phyloP scores from a whole-genome alignment of 1,140 invertebrate genomes.

The Elysia chlorotica region DNA sequence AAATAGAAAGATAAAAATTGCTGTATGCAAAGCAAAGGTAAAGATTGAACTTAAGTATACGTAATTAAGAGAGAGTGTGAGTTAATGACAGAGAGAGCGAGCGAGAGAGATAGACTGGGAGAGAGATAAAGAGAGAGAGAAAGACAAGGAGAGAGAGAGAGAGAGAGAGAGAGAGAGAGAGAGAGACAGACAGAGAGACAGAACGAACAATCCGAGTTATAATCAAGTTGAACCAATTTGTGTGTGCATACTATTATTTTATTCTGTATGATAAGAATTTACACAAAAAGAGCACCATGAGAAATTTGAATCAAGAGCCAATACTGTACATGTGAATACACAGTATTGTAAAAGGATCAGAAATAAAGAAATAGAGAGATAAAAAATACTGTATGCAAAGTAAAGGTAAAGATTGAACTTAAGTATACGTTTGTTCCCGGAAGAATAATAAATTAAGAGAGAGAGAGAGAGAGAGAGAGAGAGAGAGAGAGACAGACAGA shows the following conservation, averaged over 20 bases:
- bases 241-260: no score
- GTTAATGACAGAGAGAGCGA: background rate
- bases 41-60: background rate
- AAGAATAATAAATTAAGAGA: background rate
- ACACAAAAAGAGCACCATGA: background rate
- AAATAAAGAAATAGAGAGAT: background rate
- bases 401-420: background rate
- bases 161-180: slow-evolving; percentile 12
- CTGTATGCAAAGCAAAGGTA: background rate
- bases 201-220: no score
- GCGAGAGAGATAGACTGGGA: background rate
- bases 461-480: background rate
- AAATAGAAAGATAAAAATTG: background rate
- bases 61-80: background rate
- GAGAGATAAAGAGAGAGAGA: slow-evolving; percentile 2
- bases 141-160: slow-evolving; percentile 5
- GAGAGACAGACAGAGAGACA: slow-evolving; percentile 2
- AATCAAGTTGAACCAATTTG: no score
- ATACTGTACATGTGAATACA: no score
- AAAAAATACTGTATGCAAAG: background rate
- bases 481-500: background rate
- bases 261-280: no score
- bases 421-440: background rate
- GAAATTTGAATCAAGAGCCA: background rate
- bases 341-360: background rate